Conservation (phyloP, 2,797 vertebrate species). For the Mycteria americana region DNA sequence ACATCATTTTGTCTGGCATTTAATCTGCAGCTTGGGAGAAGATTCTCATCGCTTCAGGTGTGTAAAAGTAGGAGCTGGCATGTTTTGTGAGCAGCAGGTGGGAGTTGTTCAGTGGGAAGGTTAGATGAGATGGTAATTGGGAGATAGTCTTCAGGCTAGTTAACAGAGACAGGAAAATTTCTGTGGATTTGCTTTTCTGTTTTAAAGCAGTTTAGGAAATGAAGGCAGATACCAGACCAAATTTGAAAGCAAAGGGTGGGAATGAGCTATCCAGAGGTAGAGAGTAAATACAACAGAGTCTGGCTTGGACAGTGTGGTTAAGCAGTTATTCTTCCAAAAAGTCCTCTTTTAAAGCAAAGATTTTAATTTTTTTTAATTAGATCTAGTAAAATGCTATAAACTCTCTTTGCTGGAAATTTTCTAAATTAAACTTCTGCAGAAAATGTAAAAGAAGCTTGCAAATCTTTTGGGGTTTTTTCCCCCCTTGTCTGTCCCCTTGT, state of each 20-base stretch:
- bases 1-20: neutral
- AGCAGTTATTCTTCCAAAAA: neutral
- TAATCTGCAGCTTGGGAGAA: neutral
- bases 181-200: neutral
- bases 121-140: conserved; percentile 22
- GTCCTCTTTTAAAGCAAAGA: neutral
- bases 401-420: neutral
- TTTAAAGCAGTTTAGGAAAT: neutral
- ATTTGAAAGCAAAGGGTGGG: neutral
- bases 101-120: conserved; percentile 8
- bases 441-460: neutral
- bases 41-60: conserved; percentile 43
- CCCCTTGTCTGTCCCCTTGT: neutral
- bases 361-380: neutral
- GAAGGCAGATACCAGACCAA: neutral
- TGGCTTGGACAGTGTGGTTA: neutral
- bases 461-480: neutral
- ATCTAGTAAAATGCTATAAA: neutral
- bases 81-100: neutral
- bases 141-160: conserved; percentile 18
- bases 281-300: neutral
- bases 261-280: neutral
- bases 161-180: neutral
- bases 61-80: neutral
- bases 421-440: neutral